phyloP scores from a whole-genome alignment of 1,140 invertebrate species.

The Heliconius congener region DNA sequence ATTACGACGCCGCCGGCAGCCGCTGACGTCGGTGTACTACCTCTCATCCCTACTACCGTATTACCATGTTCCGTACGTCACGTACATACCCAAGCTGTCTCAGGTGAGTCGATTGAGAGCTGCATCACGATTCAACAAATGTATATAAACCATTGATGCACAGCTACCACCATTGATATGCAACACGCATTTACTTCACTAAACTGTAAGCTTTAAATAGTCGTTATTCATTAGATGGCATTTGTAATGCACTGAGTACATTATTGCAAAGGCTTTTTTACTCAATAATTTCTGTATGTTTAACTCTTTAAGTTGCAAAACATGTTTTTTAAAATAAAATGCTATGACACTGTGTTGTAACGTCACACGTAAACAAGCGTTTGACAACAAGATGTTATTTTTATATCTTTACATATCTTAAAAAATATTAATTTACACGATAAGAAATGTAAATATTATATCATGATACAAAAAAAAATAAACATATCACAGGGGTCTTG shows the following conservation, averaged over 20 bases:
- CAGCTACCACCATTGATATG: slow-evolving; percentile 15
- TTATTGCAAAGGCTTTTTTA: background rate
- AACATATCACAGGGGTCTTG: background rate
- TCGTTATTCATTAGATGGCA: background rate
- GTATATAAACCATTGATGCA: slow-evolving; percentile 38
- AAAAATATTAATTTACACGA: too few relatives aligned
- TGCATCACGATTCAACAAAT: slow-evolving; percentile 22
- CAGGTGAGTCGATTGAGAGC: slow-evolving; percentile 63
- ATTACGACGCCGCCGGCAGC: slow-evolving; percentile 54
- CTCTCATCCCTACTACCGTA: slow-evolving; percentile 63
- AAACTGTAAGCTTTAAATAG: background rate
- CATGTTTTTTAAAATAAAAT: background rate
- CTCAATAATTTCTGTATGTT: too few relatives aligned
- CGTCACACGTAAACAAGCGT: background rate
- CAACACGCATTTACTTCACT: background rate
- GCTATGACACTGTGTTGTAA: background rate
- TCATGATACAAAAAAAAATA: too few relatives aligned
- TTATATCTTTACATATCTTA: background rate
- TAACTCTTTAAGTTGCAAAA: too few relatives aligned
- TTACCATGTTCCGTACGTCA: slow-evolving; percentile 69
- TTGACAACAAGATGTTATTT: background rate
- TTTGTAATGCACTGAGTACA: background rate
- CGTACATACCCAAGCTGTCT: slow-evolving; percentile 70
- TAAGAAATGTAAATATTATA: too few relatives aligned
- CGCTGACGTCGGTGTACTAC: slow-evolving; percentile 72